Base-by-base conservation (phyloP, 1,140 invertebrate species). In the Halesus radiatus region DNA sequence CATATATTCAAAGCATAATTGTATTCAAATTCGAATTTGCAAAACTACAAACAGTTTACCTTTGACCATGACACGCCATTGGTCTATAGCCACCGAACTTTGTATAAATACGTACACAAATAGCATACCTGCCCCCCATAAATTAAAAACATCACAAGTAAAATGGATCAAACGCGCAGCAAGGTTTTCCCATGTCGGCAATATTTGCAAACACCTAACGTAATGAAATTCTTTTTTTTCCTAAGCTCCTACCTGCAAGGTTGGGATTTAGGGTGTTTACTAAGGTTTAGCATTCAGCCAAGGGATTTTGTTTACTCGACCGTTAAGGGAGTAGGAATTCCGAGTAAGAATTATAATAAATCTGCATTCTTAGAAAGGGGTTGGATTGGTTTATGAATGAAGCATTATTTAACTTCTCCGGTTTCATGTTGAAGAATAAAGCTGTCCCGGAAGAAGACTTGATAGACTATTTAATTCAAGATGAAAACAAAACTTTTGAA, bases 301-400 rank as follows among this genome's bases (percentile, higher is more conserved):
- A 22, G n/a, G 32, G 66, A 52, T 70, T 75, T 75, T 75, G 53
- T 75, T 75, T 75, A 75, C 72, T 75, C 72, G 53, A 58, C 72
- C 72, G 72, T 58, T 75, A 75, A 68, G 20, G 29, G 52, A 73
- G 54, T 58, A 75, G 10, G 23, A 29, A 20, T 75, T 75, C 54
- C 20, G n/a, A 75, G 72, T 58, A 58, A 29, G 18, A 56, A 75
- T 32, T 58, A 75, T 75, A 8, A 45, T 45, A 45, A 45, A 75
- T 58, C 72, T 32, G 53, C 29, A 10, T 75, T 75, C 72, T 56
- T 29, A 75, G 54, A 58, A 75, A 75, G 29, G 53, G 53, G 4
- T 75, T 58, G 37, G 37, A 45, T 45, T 13, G 37, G 37, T 45
- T 32, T 23, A 58, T 75, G 72, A 75, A 75, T 75, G 72, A 72